Evolutionary conservation across 2,888 invertebrate genomes (phyloP), one percentile per base, ranked within the genome.

Genomic region (Eretmocerus hayati): DNA sequence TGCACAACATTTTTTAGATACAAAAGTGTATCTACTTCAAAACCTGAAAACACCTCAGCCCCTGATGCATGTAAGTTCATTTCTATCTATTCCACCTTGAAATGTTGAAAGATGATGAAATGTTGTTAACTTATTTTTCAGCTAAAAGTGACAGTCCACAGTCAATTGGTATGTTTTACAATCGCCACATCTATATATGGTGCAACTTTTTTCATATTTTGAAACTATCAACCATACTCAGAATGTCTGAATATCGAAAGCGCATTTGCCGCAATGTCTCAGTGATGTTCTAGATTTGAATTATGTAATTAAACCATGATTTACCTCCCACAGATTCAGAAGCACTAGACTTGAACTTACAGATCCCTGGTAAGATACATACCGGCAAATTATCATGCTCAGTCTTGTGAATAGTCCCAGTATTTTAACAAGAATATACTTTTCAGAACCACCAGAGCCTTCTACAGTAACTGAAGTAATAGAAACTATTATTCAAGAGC

Each of bases 401-500:
- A 42, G 39, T n/a, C 35, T 3, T 26, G 42, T 20, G 4, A 16
- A 37, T 19, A 9, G 19, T 35, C 35, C 5, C 5, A 33, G 5
- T 5, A 33, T 33, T 33, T 5, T 33, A 41, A 31, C 1, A 26
- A n/a, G n/a, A n/a, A 6, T 26, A 26, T 41, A 38, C 39, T 44
- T 45, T 49, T 30, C 39, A 67, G 67, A 67, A 31, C 48, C 55
- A 22, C 11, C 67, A 30, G 64, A 67, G n/a, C 67, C 68, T 41
- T n/a, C n/a, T n/a, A 49, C 52, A 31, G 51, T 52, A 30, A 46
- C 52, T 16, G 58, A 61, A 33, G 30, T 59, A 5, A 6, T 57
- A 21, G 55, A 60, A 16, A 31, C 48, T 5, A 11, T 58, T 21
- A 15, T 53, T 21, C 61, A 72, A 8, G 93, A 93, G 65, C 84